Conservation (phyloP, 2,797 vertebrate genomes). For the Lacerta viridis region DNA sequence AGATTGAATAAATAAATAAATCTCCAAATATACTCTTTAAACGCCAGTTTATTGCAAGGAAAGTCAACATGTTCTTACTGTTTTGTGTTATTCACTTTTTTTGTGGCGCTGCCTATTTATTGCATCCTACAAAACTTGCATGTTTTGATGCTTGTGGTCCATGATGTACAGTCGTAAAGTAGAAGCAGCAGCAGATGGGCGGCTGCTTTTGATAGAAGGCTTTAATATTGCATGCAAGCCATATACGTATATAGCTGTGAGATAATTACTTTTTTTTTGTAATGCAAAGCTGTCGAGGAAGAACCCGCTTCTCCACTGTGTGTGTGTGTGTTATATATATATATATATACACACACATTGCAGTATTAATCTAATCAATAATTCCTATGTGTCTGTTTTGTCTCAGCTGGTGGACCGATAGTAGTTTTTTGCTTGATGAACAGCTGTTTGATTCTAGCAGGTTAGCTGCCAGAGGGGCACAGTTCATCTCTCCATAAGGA, state of each 20-base stretch:
- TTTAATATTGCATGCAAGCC: slow-evolving; percentile 14
- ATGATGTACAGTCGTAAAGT: slow-evolving; percentile 49
- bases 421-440: slow-evolving; percentile 34
- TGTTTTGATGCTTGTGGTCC: slow-evolving; percentile 7
- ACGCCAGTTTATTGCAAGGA: slow-evolving; percentile 32
- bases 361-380: slow-evolving; percentile 54
- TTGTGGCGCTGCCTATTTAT: slow-evolving; percentile 33
- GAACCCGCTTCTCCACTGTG: slow-evolving; percentile 25
- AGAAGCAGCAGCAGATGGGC: slow-evolving; percentile 16
- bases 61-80: slow-evolving; percentile 35
- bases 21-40: slow-evolving; percentile 42
- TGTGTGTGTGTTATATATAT: too few species aligned
- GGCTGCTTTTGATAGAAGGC: slow-evolving; percentile 54
- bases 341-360: neutral
- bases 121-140: slow-evolving; percentile 35
- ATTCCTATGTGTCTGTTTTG: slow-evolving; percentile 31
- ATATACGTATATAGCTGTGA: slow-evolving; percentile 28
- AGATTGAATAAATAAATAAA: neutral
- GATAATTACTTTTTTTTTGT: neutral
- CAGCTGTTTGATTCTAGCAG: slow-evolving; percentile 28
- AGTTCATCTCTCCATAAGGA: slow-evolving; percentile 36
- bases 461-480: slow-evolving; percentile 58
- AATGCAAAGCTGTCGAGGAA: slow-evolving; percentile 31
- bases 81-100: slow-evolving; percentile 48
- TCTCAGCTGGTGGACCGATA: neutral